phyloP scores from a whole-genome alignment of 2,797 vertebrate species.

The Pachyuromys duprasi region DNA sequence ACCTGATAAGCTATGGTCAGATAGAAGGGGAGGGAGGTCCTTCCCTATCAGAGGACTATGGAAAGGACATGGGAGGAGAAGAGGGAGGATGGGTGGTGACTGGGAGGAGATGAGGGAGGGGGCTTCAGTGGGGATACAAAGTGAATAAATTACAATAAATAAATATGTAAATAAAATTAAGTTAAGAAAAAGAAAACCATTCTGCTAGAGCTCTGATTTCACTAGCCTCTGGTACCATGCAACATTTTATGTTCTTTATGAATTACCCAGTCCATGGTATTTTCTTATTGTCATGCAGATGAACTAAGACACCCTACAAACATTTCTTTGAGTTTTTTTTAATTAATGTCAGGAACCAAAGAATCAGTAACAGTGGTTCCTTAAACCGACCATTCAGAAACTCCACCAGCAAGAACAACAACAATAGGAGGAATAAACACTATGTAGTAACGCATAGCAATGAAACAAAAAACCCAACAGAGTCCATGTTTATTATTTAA shows the following conservation, averaged over 20 bases:
- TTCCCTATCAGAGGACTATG: too few relatives aligned
- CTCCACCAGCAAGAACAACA: neutral
- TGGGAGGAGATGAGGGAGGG: too few relatives aligned
- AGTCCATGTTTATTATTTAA: neutral
- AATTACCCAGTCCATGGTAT: neutral
- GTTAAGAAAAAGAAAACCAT: neutral
- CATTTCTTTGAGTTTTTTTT: neutral
- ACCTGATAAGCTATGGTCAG: too few relatives aligned
- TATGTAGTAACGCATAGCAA: neutral
- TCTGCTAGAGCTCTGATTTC: neutral
- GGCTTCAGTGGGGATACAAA: too few relatives aligned
- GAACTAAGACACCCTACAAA: neutral
- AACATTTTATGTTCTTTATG: neutral
- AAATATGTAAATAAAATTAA: too few relatives aligned
- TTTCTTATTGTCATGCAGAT: neutral
- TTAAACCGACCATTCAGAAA: neutral
- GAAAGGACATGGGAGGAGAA: too few relatives aligned
- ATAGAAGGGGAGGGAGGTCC: too few relatives aligned
- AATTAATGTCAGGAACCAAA: neutral
- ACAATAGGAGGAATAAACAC: neutral
- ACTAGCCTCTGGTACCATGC: neutral
- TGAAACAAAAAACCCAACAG: neutral
- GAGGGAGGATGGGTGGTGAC: too few relatives aligned
- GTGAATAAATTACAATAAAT: too few relatives aligned
- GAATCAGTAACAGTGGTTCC: neutral